Conservation (phyloP, 2,797 vertebrate genomes). For the Bradypodion ventrale region DNA sequence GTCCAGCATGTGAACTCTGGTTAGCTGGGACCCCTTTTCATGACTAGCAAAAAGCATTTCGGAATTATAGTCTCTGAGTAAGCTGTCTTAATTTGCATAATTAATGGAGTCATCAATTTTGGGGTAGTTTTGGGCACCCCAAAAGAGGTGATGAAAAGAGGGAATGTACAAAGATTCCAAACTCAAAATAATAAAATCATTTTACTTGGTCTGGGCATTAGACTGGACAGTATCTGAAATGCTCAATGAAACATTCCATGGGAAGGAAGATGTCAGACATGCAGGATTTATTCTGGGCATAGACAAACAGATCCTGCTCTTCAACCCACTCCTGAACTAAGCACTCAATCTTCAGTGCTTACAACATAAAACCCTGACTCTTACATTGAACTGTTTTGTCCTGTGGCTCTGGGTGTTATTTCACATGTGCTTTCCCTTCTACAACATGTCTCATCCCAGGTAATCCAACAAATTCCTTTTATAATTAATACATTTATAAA, state of each 20-base stretch:
- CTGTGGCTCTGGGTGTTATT: neutral
- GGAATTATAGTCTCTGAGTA: neutral
- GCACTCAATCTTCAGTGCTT: constrained; percentile 3
- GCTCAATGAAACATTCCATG: neutral
- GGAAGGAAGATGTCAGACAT: neutral
- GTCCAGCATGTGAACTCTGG: neutral
- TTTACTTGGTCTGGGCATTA: neutral
- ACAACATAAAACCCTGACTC: constrained; percentile 28
- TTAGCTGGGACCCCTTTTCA: neutral
- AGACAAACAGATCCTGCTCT: neutral
- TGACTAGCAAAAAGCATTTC: neutral
- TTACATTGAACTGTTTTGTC: neutral
- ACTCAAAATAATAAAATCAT: neutral
- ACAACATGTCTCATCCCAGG: neutral
- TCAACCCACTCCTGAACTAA: neutral
- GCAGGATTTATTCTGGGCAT: too few relatives aligned
- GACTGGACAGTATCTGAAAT: neutral
- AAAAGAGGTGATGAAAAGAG: too few relatives aligned
- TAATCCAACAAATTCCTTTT: constrained; percentile 8
- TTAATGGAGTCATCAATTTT: neutral
- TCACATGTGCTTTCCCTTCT: neutral
- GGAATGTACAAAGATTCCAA: neutral
- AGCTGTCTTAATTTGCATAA: neutral
- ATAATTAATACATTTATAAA: constrained; percentile 54
- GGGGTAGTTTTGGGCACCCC: neutral